These are phyloP conservation scores for Porites australiensis DNA, from an alignment of 64 coral and sea anemone species.

Conservation along the genomic window DNA sequence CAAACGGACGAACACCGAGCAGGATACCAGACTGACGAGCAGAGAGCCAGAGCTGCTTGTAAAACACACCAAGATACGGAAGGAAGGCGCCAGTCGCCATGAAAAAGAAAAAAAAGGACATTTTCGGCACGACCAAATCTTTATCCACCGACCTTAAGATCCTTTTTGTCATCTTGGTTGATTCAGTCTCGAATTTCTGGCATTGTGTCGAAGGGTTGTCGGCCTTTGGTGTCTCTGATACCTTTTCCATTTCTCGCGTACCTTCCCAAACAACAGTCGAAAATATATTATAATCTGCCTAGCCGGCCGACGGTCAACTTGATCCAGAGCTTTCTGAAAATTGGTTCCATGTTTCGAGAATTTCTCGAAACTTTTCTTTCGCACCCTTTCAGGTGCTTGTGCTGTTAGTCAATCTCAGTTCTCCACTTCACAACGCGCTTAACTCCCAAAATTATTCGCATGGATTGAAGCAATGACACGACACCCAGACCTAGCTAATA, in stretches of 20 bases:
- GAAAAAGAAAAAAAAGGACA: slow-evolving; percentile 94
- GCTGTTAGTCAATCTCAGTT: too few relatives aligned
- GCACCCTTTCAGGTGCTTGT: neutral
- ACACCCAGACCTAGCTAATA: neutral
- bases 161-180: slow-evolving; percentile 15
- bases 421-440: neutral
- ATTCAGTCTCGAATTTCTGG: slow-evolving; percentile 29
- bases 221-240: slow-evolving; percentile 22
- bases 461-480: neutral
- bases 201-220: slow-evolving; percentile 23
- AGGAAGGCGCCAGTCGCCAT: slow-evolving; percentile 90
- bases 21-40: slow-evolving; percentile 84
- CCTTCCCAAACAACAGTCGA: too few relatives aligned
- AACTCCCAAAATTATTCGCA: neutral
- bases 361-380: neutral
- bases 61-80: slow-evolving; percentile 93
- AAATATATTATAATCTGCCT: too few relatives aligned
- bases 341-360: too few relatives aligned
- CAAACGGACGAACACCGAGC: slow-evolving; percentile 84
- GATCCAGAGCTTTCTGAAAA: too few relatives aligned
- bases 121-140: slow-evolving; percentile 79
- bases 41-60: slow-evolving; percentile 90
- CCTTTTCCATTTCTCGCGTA: slow-evolving; percentile 1
- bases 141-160: slow-evolving; percentile 62
- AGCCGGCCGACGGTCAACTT: too few relatives aligned